Percentiles rank a stretch among this genome's conserved stretches.
These are phyloP conservation scores for Smittia aterrima DNA, from an alignment of 2,888 invertebrate species.

Conservation along the genomic window DNA sequence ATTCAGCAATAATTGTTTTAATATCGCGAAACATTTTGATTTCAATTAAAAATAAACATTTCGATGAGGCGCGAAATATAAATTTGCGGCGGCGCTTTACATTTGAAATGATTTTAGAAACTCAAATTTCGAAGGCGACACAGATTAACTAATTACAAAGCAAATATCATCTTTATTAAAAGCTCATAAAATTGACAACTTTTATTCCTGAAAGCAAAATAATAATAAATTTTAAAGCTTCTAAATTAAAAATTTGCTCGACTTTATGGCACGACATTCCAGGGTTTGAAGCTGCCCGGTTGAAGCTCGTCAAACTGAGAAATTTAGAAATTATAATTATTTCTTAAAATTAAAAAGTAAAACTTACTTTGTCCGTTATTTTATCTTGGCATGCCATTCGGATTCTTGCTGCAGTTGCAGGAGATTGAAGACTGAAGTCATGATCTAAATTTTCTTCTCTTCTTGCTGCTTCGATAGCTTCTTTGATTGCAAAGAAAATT, in stretches of 20 bases:
- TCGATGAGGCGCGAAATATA: too few relatives aligned
- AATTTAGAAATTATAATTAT: not conserved
- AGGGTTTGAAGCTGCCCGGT: not conserved
- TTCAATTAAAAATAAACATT: too few relatives aligned
- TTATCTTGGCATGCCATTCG: conserved; percentile 86
- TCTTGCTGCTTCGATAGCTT: conserved; percentile 79
- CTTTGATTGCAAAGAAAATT: conserved; percentile 84
- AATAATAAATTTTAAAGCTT: too few relatives aligned
- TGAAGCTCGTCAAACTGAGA: not conserved
- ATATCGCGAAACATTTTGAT: too few relatives aligned
- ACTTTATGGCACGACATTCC: conserved; percentile 21
- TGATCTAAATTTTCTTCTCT: conserved; percentile 62
- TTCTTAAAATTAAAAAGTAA: not conserved
- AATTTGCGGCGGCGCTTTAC: too few relatives aligned
- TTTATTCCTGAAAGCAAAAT: too few relatives aligned
- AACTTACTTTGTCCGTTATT: conserved; percentile 69
- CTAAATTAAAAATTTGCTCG: not conserved
- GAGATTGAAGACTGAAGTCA: conserved; percentile 70
- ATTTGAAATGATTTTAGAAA: too few relatives aligned
- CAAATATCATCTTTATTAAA: too few relatives aligned
- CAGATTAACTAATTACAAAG: too few relatives aligned
- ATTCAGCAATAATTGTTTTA: too few relatives aligned
- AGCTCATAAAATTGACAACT: too few relatives aligned
- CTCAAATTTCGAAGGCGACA: too few relatives aligned
- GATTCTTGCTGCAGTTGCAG: conserved; percentile 85